Percentiles rank a stretch among this genome's conserved stretches.
Evolutionary conservation across 2,888 invertebrate genomes (phyloP).

Genomic region (Machimus atricapillus): DNA sequence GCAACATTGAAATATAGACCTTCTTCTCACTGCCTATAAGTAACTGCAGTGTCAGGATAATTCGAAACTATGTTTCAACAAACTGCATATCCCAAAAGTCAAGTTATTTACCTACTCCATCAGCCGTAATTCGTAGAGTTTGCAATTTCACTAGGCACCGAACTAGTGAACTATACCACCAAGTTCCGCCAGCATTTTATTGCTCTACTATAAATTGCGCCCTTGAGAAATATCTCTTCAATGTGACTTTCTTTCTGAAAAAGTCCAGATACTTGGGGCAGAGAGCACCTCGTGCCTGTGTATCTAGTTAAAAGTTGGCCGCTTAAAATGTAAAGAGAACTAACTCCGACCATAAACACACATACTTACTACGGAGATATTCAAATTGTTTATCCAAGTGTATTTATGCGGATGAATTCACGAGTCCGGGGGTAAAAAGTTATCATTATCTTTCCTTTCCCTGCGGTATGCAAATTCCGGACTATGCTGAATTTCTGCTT

Average conservation of each 20-base stretch:
- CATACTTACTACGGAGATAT: slow-evolving; percentile 31
- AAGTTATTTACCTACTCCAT: background rate
- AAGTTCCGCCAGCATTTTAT: background rate
- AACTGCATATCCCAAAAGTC: background rate
- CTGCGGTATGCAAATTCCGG: slow-evolving; percentile 33
- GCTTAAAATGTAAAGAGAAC: slow-evolving; percentile 22
- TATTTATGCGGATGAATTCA: slow-evolving; percentile 43
- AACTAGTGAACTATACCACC: background rate
- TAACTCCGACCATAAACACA: slow-evolving; percentile 18
- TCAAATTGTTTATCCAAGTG: slow-evolving; percentile 44
- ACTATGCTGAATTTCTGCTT: slow-evolving; percentile 29
- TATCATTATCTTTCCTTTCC: slow-evolving; percentile 31
- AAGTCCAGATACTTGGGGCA: background rate
- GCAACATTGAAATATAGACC: background rate
- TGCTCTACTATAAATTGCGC: background rate
- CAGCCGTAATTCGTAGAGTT: background rate
- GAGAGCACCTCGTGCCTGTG: background rate
- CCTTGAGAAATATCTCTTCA: background rate
- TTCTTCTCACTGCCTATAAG: background rate
- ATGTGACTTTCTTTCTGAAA: background rate
- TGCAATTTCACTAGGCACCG: background rate
- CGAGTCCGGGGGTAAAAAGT: slow-evolving; percentile 31
- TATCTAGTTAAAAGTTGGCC: slow-evolving; percentile 20
- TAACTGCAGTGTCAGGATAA: background rate
- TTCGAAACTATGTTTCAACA: background rate